Evolutionary conservation across 2,888 invertebrate genomes (phyloP).

Genomic region (Darwinula stevensoni): DNA sequence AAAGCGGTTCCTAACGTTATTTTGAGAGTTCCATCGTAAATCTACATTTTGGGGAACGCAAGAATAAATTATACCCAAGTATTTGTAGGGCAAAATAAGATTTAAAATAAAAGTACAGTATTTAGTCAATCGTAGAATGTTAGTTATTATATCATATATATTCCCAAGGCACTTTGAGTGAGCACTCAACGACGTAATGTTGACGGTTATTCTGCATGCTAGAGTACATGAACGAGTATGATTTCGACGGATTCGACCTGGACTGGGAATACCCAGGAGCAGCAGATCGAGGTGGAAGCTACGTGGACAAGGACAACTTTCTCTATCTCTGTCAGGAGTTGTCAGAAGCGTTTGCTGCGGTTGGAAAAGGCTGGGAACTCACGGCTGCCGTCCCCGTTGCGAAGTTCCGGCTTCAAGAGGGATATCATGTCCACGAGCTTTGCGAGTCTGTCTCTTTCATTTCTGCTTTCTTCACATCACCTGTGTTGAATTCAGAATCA

Average conservation of each 20-base stretch:
- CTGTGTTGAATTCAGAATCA: too few relatives aligned
- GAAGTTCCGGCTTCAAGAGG: slow-evolving; percentile 56
- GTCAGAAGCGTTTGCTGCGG: slow-evolving; percentile 39
- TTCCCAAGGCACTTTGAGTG: too few relatives aligned
- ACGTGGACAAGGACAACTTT: slow-evolving; percentile 52
- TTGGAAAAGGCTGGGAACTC: slow-evolving; percentile 47
- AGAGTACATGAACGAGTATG: slow-evolving; percentile 42
- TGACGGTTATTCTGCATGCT: too few relatives aligned
- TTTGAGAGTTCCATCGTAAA: too few relatives aligned
- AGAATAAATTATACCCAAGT: too few relatives aligned
- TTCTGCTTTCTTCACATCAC: slow-evolving; percentile 1
- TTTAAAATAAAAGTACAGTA: too few relatives aligned
- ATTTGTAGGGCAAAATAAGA: too few relatives aligned
- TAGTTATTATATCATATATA: too few relatives aligned
- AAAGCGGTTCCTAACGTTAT: too few relatives aligned
- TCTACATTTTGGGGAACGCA: too few relatives aligned
- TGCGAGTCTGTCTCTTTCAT: slow-evolving; percentile 38
- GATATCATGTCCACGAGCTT: slow-evolving; percentile 63
- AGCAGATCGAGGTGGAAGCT: slow-evolving; percentile 51
- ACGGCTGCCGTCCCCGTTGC: slow-evolving; percentile 70
- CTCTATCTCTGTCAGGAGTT: slow-evolving; percentile 49
- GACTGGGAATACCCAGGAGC: slow-evolving; percentile 82
- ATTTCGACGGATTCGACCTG: slow-evolving; percentile 56
- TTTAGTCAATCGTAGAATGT: too few relatives aligned
- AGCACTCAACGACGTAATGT: too few relatives aligned